Evolutionary conservation across 1,140 invertebrate species (phyloP).

Genomic region (Ceratoteleas bidentatus): DNA sequence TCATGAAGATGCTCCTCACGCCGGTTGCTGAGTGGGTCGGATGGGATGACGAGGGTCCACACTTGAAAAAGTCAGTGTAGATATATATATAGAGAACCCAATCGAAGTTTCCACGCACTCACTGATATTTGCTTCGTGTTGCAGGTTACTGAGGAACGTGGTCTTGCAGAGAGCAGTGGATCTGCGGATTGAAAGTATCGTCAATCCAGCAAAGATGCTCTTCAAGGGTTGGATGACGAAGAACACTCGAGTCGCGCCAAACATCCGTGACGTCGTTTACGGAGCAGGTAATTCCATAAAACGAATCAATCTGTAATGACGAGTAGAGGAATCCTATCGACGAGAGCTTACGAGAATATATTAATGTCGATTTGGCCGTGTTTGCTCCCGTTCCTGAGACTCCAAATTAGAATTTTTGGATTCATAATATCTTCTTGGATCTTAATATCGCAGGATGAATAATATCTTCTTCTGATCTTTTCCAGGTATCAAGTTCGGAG

Average conservation of each 20-base stretch:
- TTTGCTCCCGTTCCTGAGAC: no score
- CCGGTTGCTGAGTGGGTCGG: constrained; percentile 85
- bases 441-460: no score
- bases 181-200: constrained; percentile 84
- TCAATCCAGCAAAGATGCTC: constrained; percentile 83
- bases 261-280: constrained; percentile 89
- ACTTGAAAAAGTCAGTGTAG: constrained; percentile 84
- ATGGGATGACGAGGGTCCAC: constrained; percentile 86
- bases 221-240: constrained; percentile 86
- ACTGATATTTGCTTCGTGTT: constrained; percentile 15
- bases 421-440: no score
- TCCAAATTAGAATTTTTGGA: no score
- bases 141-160: constrained; percentile 83
- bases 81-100: not conserved
- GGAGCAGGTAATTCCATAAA: constrained; percentile 82
- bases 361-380: no score
- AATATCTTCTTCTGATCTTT: not conserved
- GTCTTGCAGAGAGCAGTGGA: constrained; percentile 84
- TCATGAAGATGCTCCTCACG: constrained; percentile 83
- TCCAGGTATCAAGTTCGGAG: constrained; percentile 84
- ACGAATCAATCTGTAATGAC: not conserved
- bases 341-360: no score
- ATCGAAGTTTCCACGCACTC: not conserved
- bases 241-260: constrained; percentile 83
- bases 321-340: no score